Conservation (phyloP, 2,888 invertebrate species). For the Nomada fucata region DNA sequence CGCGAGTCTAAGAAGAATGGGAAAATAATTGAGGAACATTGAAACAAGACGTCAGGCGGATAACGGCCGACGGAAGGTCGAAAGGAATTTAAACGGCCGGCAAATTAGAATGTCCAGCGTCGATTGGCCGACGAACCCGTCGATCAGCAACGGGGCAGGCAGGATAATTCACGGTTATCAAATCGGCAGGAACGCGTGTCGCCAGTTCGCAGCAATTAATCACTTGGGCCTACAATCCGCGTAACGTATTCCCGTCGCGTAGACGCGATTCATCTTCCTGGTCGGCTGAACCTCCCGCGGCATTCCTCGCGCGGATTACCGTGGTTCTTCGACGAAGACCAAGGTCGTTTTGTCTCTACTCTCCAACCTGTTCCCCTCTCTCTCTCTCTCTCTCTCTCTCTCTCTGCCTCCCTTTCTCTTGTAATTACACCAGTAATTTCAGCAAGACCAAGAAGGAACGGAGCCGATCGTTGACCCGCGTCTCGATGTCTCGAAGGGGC, state of each 20-base stretch:
- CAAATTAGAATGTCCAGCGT: conserved; percentile 21
- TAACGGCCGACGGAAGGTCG: conserved; percentile 26
- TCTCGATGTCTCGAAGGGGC: neutral
- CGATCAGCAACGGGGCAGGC: conserved; percentile 23
- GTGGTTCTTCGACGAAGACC: conserved; percentile 6
- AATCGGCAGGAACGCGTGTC: conserved; percentile 46
- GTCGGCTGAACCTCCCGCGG: conserved; percentile 7
- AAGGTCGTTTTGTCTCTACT: conserved; percentile 8
- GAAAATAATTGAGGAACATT: neutral
- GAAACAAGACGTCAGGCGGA: conserved; percentile 38
- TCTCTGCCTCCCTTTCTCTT: neutral
- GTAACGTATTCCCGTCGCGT: conserved; percentile 29
- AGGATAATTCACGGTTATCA: conserved; percentile 45
- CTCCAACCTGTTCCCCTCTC: neutral
- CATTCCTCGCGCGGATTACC: conserved; percentile 27
- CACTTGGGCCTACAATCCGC: conserved; percentile 1
- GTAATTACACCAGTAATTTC: conserved; percentile 21
- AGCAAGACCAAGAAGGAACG: neutral
- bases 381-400: neutral
- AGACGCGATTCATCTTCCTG: conserved; percentile 42
- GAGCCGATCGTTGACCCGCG: conserved; percentile 24
- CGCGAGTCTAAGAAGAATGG: neutral
- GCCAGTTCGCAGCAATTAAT: conserved; percentile 36
- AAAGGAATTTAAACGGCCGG: conserved; percentile 46
- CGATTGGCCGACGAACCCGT: conserved; percentile 10